Evolutionary conservation across 2,797 vertebrate genomes (phyloP).

Genomic region (Pipistrellus pygmaeus): DNA sequence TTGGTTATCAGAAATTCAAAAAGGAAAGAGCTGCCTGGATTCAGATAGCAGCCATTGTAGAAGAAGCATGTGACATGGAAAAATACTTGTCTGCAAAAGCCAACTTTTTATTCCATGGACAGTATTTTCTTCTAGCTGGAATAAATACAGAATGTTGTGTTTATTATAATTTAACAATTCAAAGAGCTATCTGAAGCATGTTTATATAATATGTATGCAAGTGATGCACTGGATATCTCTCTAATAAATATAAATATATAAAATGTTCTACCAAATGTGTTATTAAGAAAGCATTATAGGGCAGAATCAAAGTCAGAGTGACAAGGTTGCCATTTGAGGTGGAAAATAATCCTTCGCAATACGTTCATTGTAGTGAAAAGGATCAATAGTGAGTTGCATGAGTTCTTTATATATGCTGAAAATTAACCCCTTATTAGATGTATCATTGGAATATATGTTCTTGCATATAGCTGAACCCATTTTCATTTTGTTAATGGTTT

Average conservation of each 20-base stretch:
- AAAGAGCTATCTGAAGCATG: background rate
- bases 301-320: background rate
- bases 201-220: background rate
- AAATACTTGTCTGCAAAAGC: conserved; percentile 33
- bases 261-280: background rate
- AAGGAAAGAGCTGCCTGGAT: conserved; percentile 9
- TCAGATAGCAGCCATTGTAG: conserved; percentile 1
- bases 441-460: too few species aligned
- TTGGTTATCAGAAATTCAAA: conserved; percentile 60
- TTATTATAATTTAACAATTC: background rate
- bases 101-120: background rate
- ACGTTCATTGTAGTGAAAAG: background rate
- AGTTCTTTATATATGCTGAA: too few species aligned
- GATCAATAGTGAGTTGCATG: background rate
- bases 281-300: background rate
- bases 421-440: too few species aligned
- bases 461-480: too few species aligned
- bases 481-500: too few species aligned
- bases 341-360: background rate
- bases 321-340: background rate
- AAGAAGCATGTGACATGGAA: conserved; percentile 32
- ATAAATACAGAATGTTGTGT: background rate
- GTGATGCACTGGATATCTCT: background rate
- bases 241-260: background rate
- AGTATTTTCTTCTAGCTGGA: conserved; percentile 17